Evolutionary conservation across 2,888 invertebrate species (phyloP).

Genomic region (Creontiades dilutus): DNA sequence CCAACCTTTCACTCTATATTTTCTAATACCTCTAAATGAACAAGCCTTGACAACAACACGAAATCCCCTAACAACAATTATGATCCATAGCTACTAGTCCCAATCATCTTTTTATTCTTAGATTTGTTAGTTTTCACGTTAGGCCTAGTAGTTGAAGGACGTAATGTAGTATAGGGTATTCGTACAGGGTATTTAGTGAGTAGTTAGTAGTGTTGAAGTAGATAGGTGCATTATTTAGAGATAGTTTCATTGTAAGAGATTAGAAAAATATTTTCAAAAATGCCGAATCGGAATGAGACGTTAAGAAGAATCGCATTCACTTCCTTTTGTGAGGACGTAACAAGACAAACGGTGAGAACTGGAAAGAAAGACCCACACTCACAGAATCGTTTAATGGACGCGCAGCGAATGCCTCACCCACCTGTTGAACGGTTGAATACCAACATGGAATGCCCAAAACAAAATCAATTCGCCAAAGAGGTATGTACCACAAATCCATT

Average conservation of each 20-base stretch:
- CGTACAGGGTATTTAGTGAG: not conserved
- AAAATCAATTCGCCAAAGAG: constrained; percentile 13
- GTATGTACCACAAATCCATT: not conserved
- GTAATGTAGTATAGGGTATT: not conserved
- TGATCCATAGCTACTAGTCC: too few species aligned
- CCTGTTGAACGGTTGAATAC: not conserved
- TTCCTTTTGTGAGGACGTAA: constrained; percentile 1
- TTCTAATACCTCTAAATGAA: too few species aligned
- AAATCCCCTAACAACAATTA: too few species aligned
- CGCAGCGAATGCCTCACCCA: not conserved
- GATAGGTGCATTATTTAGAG: not conserved
- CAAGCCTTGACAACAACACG: too few species aligned
- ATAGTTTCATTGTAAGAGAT: not conserved
- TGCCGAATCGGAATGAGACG: not conserved
- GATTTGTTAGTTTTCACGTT: too few species aligned
- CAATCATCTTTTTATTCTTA: too few species aligned
- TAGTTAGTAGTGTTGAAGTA: too few species aligned
- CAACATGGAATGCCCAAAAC: not conserved
- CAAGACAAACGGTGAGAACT: not conserved
- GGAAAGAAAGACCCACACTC: not conserved
- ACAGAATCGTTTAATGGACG: not conserved
- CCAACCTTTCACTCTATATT: too few species aligned
- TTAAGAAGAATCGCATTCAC: not conserved
- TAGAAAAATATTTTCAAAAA: not conserved
- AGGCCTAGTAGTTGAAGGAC: too few species aligned